Evolutionary conservation across 2,113 vertebrate genomes (phyloP), one percentile per base, ranked within the genome.

Genomic region (Indri indri): DNA sequence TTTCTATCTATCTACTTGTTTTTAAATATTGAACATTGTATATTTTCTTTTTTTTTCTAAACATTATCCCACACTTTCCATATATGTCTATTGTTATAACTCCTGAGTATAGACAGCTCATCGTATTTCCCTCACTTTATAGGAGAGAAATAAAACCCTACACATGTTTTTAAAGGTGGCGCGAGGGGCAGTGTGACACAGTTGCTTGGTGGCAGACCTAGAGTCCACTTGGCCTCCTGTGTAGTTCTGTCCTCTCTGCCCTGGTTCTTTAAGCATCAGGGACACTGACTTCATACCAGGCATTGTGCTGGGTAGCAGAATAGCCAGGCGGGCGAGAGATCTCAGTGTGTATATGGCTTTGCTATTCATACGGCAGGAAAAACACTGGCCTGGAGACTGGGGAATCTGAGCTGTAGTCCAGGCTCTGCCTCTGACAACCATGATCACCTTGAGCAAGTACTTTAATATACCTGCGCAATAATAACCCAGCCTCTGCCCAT

Each of bases 381-480:
- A 84, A 23, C 57, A 66, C 2, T 30, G 45, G 50, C 81, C 42
- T 88, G 40, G 30, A 37, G 86, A 88, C 6, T 71, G 42, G 52
- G 5, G 70, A 88, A 65, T 70, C 66, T 50, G 27, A 20, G 9
- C 73, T 54, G 76, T 52, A 40, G 40, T 54, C 40, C 85, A 37
- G 5, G 13, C 70, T 96, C 34, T 93, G 52, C 20, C 81, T 50
- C 66, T 92, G 65, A 84, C 65, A 93, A 57, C 63, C 18, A 40
- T 3, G 34, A 82, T 52, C 50, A 61, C 74, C 79, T 81, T 96
- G 87, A 94, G 37, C 90, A 96, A 85, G 37, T 57, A 37, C 27
- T 85, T 95, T 84, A 91, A 85, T 59, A 86, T 74, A 83, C 68
- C 61, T 30, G 66, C 52, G 42, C 57, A 96, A n/a, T 91, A 88